Percentiles rank a stretch among this genome's conserved stretches.
These are phyloP conservation scores for Hemibagrus wyckioides DNA, from an alignment of 2,113 vertebrate species.

Conservation along the genomic window DNA sequence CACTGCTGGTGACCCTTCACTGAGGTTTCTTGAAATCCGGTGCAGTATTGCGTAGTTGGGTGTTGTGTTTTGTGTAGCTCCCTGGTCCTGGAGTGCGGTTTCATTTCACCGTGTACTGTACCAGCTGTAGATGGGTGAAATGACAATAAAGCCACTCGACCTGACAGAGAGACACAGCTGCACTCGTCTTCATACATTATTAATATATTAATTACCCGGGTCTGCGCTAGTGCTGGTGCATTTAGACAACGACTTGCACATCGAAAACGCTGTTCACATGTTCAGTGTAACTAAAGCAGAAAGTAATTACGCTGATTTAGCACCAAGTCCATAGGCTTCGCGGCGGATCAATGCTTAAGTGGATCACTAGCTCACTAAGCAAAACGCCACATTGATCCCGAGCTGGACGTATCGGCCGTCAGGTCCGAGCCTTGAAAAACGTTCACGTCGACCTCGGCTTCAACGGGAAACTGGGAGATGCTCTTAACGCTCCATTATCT, in stretches of 20 bases:
- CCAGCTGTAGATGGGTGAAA: too few species aligned
- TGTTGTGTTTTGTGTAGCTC: too few species aligned
- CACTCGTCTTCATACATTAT: neutral
- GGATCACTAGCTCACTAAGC: slow-evolving; percentile 26
- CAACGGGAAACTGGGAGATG: neutral
- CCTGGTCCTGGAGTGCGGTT: too few species aligned
- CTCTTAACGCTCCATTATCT: slow-evolving; percentile 19
- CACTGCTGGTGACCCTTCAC: too few species aligned
- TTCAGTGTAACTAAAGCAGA: slow-evolving; percentile 2
- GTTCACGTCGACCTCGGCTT: neutral
- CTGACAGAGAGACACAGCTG: too few species aligned
- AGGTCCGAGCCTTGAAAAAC: neutral
- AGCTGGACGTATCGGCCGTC: neutral
- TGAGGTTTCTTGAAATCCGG: too few species aligned
- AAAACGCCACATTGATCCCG: slow-evolving; percentile 2
- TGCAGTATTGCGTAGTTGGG: too few species aligned
- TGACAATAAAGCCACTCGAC: too few species aligned
- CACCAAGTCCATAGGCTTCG: slow-evolving; percentile 41
- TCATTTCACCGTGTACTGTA: too few species aligned
- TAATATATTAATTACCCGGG: neutral
- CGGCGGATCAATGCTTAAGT: slow-evolving; percentile 53
- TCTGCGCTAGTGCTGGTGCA: too few species aligned
- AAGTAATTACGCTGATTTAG: slow-evolving; percentile 47
- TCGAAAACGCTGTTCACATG: neutral
- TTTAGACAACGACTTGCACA: neutral